A percentile compares a stretch with the other conserved stretches of the same genome.
phyloP scores from a whole-genome alignment of 2,888 invertebrate species.

The Melinaea menophilus region DNA sequence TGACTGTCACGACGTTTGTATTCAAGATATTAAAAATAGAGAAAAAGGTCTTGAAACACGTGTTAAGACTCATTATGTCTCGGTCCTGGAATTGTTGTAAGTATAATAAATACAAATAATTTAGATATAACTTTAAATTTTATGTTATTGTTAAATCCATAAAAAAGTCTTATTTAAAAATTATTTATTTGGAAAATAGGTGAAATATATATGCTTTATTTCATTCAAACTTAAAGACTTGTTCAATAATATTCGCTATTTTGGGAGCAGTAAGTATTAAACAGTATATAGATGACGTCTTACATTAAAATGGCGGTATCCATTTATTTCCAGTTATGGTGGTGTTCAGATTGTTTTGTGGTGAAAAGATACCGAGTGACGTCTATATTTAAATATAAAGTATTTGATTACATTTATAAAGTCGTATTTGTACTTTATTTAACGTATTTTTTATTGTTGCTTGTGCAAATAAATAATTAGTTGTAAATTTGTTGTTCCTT shows the following conservation, averaged over 20 bases:
- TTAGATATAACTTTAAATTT: not conserved
- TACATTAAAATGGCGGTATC: not conserved
- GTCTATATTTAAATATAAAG: constrained; percentile 27
- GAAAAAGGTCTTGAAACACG: constrained; percentile 9
- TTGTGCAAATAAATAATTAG: constrained; percentile 29
- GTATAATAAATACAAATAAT: constrained; percentile 18
- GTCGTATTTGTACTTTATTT: constrained; percentile 32
- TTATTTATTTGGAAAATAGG: no score
- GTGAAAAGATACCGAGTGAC: constrained; percentile 33
- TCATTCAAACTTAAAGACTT: constrained; percentile 14
- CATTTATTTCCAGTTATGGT: constrained; percentile 37
- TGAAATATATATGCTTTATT: constrained; percentile 3
- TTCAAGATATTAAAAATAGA: constrained; percentile 12
- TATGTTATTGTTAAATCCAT: no score
- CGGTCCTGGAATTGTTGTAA: constrained; percentile 41
- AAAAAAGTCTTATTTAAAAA: no score
- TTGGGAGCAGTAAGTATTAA: constrained; percentile 17
- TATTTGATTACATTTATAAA: constrained; percentile 33
- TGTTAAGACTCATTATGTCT: constrained; percentile 19
- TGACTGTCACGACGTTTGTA: constrained; percentile 8
- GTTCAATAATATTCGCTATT: constrained; percentile 16
- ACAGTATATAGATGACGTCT: no score
- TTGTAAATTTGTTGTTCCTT: not conserved
- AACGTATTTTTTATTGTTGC: constrained; percentile 26
- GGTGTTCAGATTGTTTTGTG: constrained; percentile 39